Percentiles rank a stretch among this genome's conserved stretches.
phyloP scores from a whole-genome alignment of 1,140 invertebrate species.

The Aphaenogaster ashmeadi region DNA sequence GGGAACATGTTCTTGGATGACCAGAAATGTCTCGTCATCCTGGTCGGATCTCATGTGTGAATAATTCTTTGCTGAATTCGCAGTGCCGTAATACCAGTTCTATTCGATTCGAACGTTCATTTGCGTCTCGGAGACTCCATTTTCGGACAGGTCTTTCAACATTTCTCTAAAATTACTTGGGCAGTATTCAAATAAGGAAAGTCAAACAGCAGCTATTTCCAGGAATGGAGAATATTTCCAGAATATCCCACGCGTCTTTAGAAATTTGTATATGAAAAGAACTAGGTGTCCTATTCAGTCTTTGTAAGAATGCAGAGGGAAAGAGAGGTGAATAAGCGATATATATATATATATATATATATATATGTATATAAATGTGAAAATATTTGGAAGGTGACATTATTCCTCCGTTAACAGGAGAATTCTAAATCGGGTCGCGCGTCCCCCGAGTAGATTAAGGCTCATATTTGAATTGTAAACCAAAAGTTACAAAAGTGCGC shows the following conservation, averaged over 20 bases:
- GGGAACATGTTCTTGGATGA: background rate
- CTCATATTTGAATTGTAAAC: constrained; percentile 38
- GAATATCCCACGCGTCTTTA: constrained; percentile 11
- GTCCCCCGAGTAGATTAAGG: background rate
- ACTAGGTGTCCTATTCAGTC: constrained; percentile 20
- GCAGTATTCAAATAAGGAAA: background rate
- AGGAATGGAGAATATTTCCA: constrained; percentile 27
- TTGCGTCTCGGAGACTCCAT: background rate
- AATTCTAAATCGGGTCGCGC: background rate
- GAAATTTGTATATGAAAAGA: constrained; percentile 59
- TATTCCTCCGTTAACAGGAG: constrained; percentile 16
- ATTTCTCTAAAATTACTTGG: constrained; percentile 22
- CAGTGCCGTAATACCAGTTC: background rate
- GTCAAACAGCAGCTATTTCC: constrained; percentile 11
- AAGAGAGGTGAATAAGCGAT: background rate
- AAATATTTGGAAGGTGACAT: constrained; percentile 38
- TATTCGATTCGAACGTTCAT: constrained; percentile 6
- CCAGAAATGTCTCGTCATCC: background rate
- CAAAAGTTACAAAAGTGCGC: background rate
- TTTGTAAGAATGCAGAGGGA: background rate
- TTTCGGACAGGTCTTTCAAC: background rate
- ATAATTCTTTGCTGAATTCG: constrained; percentile 13
- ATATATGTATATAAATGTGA: constrained; percentile 16
- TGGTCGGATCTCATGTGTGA: background rate
- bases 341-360: background rate